phyloP scores from a whole-genome alignment of 2,113 vertebrate genomes.

The Carettochelys insculpta region DNA sequence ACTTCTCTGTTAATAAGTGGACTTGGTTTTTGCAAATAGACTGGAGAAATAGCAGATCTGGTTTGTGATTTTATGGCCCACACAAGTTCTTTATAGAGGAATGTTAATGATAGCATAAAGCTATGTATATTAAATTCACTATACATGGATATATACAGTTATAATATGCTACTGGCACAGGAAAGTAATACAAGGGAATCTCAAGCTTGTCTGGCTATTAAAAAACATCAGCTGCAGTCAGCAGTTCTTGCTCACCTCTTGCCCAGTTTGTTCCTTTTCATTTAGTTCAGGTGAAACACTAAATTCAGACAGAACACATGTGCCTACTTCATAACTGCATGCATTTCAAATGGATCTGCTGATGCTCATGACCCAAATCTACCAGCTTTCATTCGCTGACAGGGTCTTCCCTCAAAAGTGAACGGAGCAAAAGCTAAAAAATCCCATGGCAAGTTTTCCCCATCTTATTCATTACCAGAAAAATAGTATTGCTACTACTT shows the following conservation, averaged over 20 bases:
- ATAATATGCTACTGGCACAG: not conserved
- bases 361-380: not conserved
- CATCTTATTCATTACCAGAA: not conserved
- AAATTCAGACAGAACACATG: not conserved
- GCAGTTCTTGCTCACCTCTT: not conserved
- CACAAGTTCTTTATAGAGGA: not conserved
- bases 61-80: slow-evolving; percentile 9
- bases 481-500: not conserved
- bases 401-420: not conserved
- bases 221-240: not conserved
- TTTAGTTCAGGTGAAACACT: not conserved
- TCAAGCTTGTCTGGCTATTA: not conserved
- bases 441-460: not conserved
- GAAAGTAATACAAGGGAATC: not conserved
- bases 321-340: not conserved
- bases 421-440: not conserved
- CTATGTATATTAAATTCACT: not conserved
- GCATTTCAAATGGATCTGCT: not conserved
- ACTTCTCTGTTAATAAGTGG: not conserved
- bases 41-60: not conserved
- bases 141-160: not conserved
- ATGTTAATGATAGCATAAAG: not conserved
- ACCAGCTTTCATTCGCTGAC: not conserved
- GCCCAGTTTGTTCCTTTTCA: not conserved
- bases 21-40: not conserved